Conservation (phyloP, 1,140 invertebrate genomes). For the Cotesia chilonis region DNA sequence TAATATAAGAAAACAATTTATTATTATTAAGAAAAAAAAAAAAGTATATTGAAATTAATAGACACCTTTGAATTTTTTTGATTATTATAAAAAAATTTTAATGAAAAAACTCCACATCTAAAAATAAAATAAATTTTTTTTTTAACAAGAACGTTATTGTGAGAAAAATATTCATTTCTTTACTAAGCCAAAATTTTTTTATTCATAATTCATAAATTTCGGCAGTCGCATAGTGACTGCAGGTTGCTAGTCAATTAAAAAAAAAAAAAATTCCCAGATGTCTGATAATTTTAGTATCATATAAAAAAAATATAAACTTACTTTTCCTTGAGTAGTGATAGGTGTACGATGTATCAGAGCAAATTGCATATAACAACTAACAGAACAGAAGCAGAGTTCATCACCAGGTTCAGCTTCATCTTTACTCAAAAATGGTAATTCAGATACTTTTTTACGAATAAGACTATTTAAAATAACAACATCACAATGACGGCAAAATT, state of each 20-base stretch:
- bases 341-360: slow-evolving; percentile 73
- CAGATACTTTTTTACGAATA: slow-evolving; percentile 82
- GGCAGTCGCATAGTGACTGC: no score
- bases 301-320: slow-evolving; percentile 41
- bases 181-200: no score
- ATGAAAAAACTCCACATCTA: no score
- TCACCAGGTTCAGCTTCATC: slow-evolving; percentile 74
- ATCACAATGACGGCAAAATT: slow-evolving; percentile 92
- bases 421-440: slow-evolving; percentile 77
- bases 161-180: no score
- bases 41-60: no score
- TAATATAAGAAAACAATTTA: slow-evolving; percentile 15
- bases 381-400: slow-evolving; percentile 85
- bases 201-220: no score
- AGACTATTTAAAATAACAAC: slow-evolving; percentile 85
- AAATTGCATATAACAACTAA: slow-evolving; percentile 85
- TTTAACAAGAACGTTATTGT: no score
- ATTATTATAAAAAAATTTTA: no score
- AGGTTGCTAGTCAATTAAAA: not conserved
- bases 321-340: slow-evolving; percentile 66
- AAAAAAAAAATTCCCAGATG: not conserved
- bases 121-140: no score
- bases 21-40: no score
- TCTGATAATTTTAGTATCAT: slow-evolving; percentile 4
- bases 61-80: no score